Conservation (phyloP, 2,797 vertebrate species). For the Holocentrus rufus region DNA sequence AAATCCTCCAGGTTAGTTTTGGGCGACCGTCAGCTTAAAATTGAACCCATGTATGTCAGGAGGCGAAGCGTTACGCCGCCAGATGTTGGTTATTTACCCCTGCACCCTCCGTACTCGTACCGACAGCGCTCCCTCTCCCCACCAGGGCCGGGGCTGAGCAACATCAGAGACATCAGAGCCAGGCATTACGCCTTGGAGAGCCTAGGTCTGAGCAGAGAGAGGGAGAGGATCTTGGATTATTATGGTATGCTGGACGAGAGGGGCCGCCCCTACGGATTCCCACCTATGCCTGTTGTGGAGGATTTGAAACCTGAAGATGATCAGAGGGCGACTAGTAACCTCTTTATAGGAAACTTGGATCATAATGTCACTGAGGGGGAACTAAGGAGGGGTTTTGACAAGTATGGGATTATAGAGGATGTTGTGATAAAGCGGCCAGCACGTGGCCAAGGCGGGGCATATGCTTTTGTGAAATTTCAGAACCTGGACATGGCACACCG, state of each 20-base stretch:
- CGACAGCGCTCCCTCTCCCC: slow-evolving; percentile 92
- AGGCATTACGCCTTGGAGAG: slow-evolving; percentile 89
- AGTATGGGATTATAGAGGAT: slow-evolving; percentile 96
- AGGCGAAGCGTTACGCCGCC: slow-evolving; percentile 90
- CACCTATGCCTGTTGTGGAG: slow-evolving; percentile 86
- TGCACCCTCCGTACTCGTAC: slow-evolving; percentile 88
- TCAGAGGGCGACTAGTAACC: slow-evolving; percentile 94
- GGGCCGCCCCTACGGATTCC: slow-evolving; percentile 87
- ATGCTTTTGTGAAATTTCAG: slow-evolving; percentile 98
- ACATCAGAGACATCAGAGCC: slow-evolving; percentile 85
- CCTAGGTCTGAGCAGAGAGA: slow-evolving; percentile 86
- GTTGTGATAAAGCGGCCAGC: slow-evolving; percentile 95
- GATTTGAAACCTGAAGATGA: slow-evolving; percentile 97
- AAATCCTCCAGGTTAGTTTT: slow-evolving; percentile 90
- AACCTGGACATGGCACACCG: slow-evolving; percentile 98
- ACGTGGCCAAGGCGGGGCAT: slow-evolving; percentile 91
- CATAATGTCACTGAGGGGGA: slow-evolving; percentile 92
- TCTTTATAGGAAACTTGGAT: slow-evolving; percentile 96
- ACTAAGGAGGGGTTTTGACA: slow-evolving; percentile 92
- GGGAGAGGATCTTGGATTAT: slow-evolving; percentile 91
- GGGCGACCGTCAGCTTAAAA: slow-evolving; percentile 92
- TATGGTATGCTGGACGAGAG: slow-evolving; percentile 93
- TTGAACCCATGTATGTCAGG: slow-evolving; percentile 94
- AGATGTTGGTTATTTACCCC: slow-evolving; percentile 85
- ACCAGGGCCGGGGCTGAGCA: slow-evolving; percentile 84